phyloP scores from a whole-genome alignment of 2,797 vertebrate genomes.

The Dicrostonyx torquatus region DNA sequence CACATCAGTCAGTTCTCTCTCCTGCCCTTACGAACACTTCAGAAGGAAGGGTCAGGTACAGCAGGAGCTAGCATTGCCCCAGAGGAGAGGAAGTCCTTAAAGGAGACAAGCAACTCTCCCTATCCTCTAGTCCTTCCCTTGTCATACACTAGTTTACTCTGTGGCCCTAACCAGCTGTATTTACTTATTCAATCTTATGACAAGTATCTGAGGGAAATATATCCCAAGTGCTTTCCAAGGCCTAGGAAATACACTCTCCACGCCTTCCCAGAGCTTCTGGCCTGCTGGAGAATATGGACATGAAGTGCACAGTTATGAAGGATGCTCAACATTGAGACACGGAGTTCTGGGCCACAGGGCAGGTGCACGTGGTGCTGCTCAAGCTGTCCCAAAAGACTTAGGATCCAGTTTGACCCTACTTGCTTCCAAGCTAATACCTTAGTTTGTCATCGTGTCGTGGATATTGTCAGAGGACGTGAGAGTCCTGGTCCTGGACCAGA shows the following conservation, averaged over 20 bases:
- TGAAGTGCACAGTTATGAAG: neutral
- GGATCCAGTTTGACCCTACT: neutral
- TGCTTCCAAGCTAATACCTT: neutral
- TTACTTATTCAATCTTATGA: neutral
- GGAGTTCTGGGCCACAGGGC: neutral
- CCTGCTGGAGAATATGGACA: neutral
- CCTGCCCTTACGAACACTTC: neutral
- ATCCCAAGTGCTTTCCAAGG: neutral
- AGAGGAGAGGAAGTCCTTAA: neutral
- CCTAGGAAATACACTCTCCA: neutral
- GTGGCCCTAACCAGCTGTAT: neutral
- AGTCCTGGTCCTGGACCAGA: neutral
- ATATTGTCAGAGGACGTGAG: neutral
- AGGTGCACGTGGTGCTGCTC: neutral
- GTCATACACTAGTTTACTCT: neutral
- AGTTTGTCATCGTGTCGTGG: neutral
- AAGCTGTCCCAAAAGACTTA: neutral
- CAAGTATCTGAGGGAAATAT: neutral
- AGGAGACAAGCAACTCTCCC: neutral
- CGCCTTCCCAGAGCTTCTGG: neutral
- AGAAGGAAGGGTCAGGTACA: neutral
- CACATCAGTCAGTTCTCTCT: neutral
- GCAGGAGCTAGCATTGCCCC: neutral
- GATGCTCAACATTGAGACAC: neutral
- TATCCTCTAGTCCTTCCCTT: neutral